Evolutionary conservation across 1,140 invertebrate genomes (phyloP).

Genomic region (Magallana angulata): DNA sequence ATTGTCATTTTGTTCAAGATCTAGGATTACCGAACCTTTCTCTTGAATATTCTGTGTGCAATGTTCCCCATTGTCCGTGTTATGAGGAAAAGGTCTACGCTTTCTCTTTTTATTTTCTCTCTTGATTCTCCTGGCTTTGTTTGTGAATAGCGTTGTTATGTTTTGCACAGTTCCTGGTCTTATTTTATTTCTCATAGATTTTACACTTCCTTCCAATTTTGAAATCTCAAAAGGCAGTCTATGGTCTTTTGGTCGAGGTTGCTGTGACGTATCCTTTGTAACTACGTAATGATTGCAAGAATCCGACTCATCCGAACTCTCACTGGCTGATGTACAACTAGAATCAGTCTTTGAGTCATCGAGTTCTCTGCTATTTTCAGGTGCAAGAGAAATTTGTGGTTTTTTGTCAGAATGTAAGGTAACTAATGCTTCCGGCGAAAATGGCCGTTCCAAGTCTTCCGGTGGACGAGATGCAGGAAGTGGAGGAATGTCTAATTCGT

Average conservation of each 20-base stretch:
- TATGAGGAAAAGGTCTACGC: background rate
- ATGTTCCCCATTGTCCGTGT: background rate
- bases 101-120: slow-evolving; percentile 14
- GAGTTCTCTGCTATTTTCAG: background rate
- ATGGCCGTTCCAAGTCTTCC: background rate
- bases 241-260: background rate
- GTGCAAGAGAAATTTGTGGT: background rate
- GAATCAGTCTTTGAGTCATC: background rate
- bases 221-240: slow-evolving; percentile 34
- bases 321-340: background rate
- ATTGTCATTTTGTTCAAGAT: background rate
- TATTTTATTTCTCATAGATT: slow-evolving; percentile 48
- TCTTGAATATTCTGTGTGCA: background rate
- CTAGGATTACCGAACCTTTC: background rate
- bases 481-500: background rate
- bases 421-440: background rate
- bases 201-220: slow-evolving; percentile 45
- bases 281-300: slow-evolving; percentile 21
- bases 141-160: slow-evolving; percentile 41
- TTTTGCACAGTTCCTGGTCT: slow-evolving; percentile 50
- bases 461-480: background rate
- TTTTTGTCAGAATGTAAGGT: background rate
- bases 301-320: slow-evolving; percentile 6
- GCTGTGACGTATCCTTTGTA: background rate
- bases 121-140: slow-evolving; percentile 6